These are phyloP conservation scores for Parambassis ranga DNA, from an alignment of 2,797 vertebrate genomes.

Conservation along the genomic window DNA sequence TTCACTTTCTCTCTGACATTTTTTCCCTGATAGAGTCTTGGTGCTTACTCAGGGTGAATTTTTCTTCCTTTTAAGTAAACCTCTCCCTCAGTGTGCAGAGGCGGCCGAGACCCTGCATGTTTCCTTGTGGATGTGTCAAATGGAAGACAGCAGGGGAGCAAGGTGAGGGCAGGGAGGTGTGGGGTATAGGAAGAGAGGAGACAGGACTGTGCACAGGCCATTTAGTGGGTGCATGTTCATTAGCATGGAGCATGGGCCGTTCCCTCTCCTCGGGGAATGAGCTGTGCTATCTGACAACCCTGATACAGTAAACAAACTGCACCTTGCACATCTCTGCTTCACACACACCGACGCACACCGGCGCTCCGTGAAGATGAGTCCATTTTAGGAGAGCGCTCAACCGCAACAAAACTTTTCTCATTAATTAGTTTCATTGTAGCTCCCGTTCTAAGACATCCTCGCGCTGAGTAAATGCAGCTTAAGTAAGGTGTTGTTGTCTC, in stretches of 20 bases:
- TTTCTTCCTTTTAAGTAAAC: slow-evolving; percentile 64
- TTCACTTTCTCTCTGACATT: slow-evolving; percentile 62
- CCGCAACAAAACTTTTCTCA: slow-evolving; percentile 53
- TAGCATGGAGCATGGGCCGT: slow-evolving; percentile 68
- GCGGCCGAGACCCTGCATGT: slow-evolving; percentile 62
- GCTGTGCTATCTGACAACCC: slow-evolving; percentile 54
- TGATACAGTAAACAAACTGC: slow-evolving; percentile 66
- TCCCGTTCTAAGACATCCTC: slow-evolving; percentile 17
- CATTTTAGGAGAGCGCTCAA: slow-evolving; percentile 44
- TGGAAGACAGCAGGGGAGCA: slow-evolving; percentile 58
- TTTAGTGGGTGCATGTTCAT: slow-evolving; percentile 76
- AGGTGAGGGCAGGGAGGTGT: slow-evolving; percentile 58
- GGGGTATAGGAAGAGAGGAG: slow-evolving; percentile 26
- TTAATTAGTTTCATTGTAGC: slow-evolving; percentile 57
- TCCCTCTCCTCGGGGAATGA: slow-evolving; percentile 45
- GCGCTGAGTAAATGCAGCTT: slow-evolving; percentile 4
- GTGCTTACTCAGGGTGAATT: slow-evolving; percentile 48
- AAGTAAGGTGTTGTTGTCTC: slow-evolving; percentile 14
- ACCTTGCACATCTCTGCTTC: slow-evolving; percentile 46
- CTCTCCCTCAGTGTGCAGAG: slow-evolving; percentile 49
- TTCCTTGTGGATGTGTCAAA: slow-evolving; percentile 74
- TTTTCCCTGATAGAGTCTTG: slow-evolving; percentile 51
- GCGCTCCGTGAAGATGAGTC: slow-evolving; percentile 22
- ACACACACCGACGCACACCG: slow-evolving; percentile 27
- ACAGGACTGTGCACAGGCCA: slow-evolving; percentile 52